Evolutionary conservation across 1,140 invertebrate species (phyloP).

Genomic region (Pseudobourletiella spinata): DNA sequence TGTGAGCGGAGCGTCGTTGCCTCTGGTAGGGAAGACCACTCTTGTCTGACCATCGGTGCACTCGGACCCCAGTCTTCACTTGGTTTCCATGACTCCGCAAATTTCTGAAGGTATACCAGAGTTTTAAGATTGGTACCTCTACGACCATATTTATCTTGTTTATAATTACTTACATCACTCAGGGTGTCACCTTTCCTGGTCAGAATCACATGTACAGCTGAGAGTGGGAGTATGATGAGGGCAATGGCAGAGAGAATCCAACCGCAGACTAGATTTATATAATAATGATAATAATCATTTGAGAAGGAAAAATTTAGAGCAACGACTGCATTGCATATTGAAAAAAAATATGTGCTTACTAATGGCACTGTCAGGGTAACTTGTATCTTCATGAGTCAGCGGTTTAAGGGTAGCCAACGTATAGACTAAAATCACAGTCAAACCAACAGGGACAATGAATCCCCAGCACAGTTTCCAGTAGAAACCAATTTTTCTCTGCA

Average conservation of each 20-base stretch:
- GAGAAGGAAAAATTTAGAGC: background rate
- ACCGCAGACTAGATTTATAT: slow-evolving; percentile 38
- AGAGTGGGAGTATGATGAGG: slow-evolving; percentile 49
- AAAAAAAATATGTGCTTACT: too few relatives aligned
- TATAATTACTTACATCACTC: slow-evolving; percentile 27
- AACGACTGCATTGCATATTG: slow-evolving; percentile 40
- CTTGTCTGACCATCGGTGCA: slow-evolving; percentile 42
- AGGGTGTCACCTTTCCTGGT: slow-evolving; percentile 31
- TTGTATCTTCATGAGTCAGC: slow-evolving; percentile 44
- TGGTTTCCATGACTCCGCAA: slow-evolving; percentile 45
- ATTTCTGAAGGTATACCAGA: slow-evolving; percentile 41
- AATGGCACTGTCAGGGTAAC: slow-evolving; percentile 35
- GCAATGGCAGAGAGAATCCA: slow-evolving; percentile 49
- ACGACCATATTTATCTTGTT: background rate
- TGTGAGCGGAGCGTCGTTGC: too few relatives aligned
- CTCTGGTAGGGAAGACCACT: slow-evolving; percentile 44
- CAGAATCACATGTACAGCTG: slow-evolving; percentile 40
- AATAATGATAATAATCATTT: background rate
- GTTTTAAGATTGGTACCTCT: background rate
- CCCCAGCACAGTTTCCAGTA: slow-evolving; percentile 74
- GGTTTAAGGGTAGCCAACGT: slow-evolving; percentile 46
- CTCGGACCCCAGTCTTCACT: slow-evolving; percentile 53
- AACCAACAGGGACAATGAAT: slow-evolving; percentile 43
- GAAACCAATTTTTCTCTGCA: slow-evolving; percentile 50
- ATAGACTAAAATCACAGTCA: slow-evolving; percentile 61